A percentile compares a stretch with the other conserved stretches of the same genome.
These are phyloP conservation scores for Drosophila falleni DNA, from an alignment of 2,888 invertebrate species.

Conservation along the genomic window DNA sequence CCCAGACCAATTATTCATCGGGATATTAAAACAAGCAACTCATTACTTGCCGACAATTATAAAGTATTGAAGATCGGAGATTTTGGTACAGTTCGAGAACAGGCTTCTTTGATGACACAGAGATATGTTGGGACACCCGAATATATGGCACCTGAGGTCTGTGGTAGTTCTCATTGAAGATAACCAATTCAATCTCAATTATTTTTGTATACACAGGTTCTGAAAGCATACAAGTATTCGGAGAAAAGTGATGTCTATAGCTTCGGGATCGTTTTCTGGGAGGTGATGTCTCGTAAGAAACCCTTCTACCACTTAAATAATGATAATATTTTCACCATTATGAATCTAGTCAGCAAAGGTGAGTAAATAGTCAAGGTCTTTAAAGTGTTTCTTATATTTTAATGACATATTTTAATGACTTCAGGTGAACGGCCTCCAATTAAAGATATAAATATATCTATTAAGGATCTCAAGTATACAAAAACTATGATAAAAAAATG, in stretches of 20 bases:
- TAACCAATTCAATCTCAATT: background rate
- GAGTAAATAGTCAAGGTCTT: background rate
- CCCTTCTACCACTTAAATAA: slow-evolving; percentile 20
- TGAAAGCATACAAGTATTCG: background rate
- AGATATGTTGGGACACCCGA: background rate
- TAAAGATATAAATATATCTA: background rate
- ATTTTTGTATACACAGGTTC: background rate
- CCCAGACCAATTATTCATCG: slow-evolving; percentile 22
- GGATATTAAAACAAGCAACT: slow-evolving; percentile 28
- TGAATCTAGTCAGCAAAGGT: background rate
- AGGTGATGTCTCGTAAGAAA: slow-evolving; percentile 6
- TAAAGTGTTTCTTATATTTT: no score
- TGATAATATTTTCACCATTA: background rate
- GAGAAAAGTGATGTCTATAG: slow-evolving; percentile 37
- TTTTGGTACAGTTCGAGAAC: slow-evolving; percentile 18
- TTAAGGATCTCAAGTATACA: background rate
- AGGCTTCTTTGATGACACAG: slow-evolving; percentile 5
- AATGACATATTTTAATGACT: no score
- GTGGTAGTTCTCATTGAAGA: background rate
- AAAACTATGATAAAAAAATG: background rate
- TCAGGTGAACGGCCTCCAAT: background rate
- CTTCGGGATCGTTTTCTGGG: slow-evolving; percentile 29
- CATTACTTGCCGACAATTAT: slow-evolving; percentile 8
- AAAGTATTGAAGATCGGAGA: slow-evolving; percentile 20
- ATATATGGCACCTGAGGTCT: slow-evolving; percentile 39